Percentiles rank a stretch among this genome's conserved stretches.
Conservation (phyloP, 2,888 invertebrate species). For the Chymomyza fuscimana region DNA sequence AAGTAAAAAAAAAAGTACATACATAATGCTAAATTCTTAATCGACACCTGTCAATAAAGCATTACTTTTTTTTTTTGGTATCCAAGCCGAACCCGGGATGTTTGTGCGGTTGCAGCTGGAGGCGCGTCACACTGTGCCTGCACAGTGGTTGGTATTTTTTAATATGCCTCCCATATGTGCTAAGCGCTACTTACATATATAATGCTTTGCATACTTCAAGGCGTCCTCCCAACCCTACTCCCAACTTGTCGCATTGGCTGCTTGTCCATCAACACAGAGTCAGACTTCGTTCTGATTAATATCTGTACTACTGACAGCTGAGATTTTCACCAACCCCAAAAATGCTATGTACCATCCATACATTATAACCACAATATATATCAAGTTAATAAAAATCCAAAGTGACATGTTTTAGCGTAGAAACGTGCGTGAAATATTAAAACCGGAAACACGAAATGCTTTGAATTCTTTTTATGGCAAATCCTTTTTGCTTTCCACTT, state of each 20-base stretch:
- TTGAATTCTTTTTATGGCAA: constrained; percentile 19
- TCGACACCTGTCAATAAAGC: constrained; percentile 72
- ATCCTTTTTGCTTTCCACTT: constrained; percentile 30
- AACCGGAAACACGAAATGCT: constrained; percentile 28
- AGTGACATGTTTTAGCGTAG: constrained; percentile 63
- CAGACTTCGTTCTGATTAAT: constrained; percentile 55
- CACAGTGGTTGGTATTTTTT: constrained; percentile 43
- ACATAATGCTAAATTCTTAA: constrained; percentile 71
- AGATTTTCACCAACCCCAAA: constrained; percentile 40
- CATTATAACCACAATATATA: constrained; percentile 19
- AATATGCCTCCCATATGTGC: constrained; percentile 63
- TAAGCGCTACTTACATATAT: constrained; percentile 41
- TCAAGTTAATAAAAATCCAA: constrained; percentile 68
- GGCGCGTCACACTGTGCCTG: constrained; percentile 16
- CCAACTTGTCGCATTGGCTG: not conserved
- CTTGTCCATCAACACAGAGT: not conserved
- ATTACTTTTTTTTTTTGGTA: constrained; percentile 31
- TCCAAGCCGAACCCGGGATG: not conserved
- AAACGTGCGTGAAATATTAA: constrained; percentile 59
- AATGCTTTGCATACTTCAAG: constrained; percentile 53
- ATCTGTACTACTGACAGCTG: constrained; percentile 70
- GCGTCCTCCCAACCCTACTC: not conserved
- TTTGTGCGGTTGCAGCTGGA: constrained; percentile 21
- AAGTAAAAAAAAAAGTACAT: not conserved
- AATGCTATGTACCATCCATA: not conserved